Evolutionary conservation across 2,113 vertebrate genomes (phyloP).

Genomic region (Pedionomus torquatus): DNA sequence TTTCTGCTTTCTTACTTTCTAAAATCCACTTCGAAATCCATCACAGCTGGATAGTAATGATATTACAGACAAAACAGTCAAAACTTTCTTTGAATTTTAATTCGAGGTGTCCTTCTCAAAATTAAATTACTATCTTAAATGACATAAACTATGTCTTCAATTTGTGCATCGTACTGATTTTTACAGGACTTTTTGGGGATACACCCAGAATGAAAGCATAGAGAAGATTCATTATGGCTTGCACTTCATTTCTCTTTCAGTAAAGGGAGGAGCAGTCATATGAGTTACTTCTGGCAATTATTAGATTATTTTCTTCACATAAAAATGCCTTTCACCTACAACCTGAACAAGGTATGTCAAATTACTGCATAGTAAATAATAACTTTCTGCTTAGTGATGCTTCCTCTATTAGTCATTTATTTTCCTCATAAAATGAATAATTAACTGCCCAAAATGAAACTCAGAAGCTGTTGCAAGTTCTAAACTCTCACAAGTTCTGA

Average conservation of each 20-base stretch:
- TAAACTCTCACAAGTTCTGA: background rate
- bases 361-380: conserved; percentile 5
- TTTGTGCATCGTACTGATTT: background rate
- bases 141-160: background rate
- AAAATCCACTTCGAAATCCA: background rate
- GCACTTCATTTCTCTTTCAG: background rate
- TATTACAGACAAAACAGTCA: background rate
- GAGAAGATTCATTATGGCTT: background rate
- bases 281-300: background rate
- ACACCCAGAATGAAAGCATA: background rate
- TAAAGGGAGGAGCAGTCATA: background rate
- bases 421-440: background rate
- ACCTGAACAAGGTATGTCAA: background rate
- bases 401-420: background rate
- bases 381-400: background rate
- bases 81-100: background rate
- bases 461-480: background rate
- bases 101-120: background rate
- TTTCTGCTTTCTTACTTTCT: background rate
- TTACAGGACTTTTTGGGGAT: background rate
- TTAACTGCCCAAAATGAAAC: background rate
- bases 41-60: background rate
- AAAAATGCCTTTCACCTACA: background rate
- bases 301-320: background rate
- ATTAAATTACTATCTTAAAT: background rate